Conservation (phyloP, 2,888 invertebrate genomes). For the Papilio protenor region DNA sequence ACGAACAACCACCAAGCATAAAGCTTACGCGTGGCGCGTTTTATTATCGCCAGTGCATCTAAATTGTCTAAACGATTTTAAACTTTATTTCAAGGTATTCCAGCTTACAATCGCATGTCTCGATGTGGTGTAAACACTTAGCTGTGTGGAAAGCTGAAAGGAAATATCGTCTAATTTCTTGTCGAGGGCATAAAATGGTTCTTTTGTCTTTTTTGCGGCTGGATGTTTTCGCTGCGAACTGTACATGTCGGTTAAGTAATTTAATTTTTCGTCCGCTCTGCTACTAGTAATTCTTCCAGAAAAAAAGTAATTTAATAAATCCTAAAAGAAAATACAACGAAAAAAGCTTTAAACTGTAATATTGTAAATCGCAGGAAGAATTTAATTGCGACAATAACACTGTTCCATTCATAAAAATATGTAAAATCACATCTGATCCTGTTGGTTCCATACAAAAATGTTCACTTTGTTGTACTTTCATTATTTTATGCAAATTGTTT, state of each 20-base stretch:
- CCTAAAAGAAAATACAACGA: background rate
- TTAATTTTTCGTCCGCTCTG: constrained; percentile 12
- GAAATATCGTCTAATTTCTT: constrained; percentile 44
- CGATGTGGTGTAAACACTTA: constrained; percentile 34
- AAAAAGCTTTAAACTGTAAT: background rate
- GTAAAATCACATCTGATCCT: background rate
- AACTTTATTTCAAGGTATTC: constrained; percentile 8
- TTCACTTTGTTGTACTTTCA: background rate
- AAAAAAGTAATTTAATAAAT: background rate
- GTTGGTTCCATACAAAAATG: background rate
- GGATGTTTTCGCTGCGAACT: constrained; percentile 26
- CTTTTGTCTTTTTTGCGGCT: constrained; percentile 37
- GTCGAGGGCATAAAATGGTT: constrained; percentile 33
- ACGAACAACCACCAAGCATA: constrained; percentile 14
- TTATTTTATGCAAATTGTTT: background rate
- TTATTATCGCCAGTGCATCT: constrained; percentile 26
- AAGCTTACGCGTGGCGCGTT: constrained; percentile 33
- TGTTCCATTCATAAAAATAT: background rate
- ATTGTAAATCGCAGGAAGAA: background rate
- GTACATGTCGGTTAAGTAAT: constrained; percentile 23
- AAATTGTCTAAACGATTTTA: constrained; percentile 15
- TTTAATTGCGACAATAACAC: background rate
- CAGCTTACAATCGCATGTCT: constrained; percentile 18
- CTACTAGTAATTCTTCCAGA: background rate
- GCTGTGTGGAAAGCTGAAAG: constrained; percentile 28